Base-by-base conservation (phyloP, 2,113 vertebrate genomes). In the Sceloporus undulatus region DNA sequence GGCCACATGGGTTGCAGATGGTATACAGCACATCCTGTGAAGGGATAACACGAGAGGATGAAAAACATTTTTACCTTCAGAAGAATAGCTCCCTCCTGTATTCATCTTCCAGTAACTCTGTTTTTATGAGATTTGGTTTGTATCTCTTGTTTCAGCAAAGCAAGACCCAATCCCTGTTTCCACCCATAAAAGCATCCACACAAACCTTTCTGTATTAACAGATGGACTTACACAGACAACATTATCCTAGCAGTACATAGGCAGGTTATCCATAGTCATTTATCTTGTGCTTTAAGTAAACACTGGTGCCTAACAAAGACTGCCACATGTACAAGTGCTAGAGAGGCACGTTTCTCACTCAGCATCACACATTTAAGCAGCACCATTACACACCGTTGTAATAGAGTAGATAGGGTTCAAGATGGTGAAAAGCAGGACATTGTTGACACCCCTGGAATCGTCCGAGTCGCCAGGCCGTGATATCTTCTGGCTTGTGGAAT, bases 401-500 rank as follows among this genome's bases (percentile, higher is more conserved):
- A 99, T 98, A 0, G 98, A 98, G 84, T 98, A 99, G 91, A 98
- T 98, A 70, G 98, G 98, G 86, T 98, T 99, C 92, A 99, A 97
- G 88, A 99, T 98, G 38, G 98, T 99, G 91, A 99, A 98, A 65
- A 99, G 97, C 84, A 99, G 95, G 62, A 99, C 98, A 1, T 98
- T 98, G 96, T 99, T 99, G 92, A 99, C 98, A 0, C 98, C 98
- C 2, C 98, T 94, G 0, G 98, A 98, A 85, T 99, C 98, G 6
- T 99, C 98, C 0, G 98, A 96, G 93, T 99, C 98, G 0, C 98
- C 98, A 0, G 98, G 98, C 0, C 98, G 97, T 0, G 98, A 99
- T 84, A 99, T 99, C 93, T 99, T 99, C 95, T 99, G 98, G 95
- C 98, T 99, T 56, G 98, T 99, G 83, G 98, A 99, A 89, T 99